phyloP scores from a whole-genome alignment of 2,113 vertebrate species.

The Megaleporinus macrocephalus region DNA sequence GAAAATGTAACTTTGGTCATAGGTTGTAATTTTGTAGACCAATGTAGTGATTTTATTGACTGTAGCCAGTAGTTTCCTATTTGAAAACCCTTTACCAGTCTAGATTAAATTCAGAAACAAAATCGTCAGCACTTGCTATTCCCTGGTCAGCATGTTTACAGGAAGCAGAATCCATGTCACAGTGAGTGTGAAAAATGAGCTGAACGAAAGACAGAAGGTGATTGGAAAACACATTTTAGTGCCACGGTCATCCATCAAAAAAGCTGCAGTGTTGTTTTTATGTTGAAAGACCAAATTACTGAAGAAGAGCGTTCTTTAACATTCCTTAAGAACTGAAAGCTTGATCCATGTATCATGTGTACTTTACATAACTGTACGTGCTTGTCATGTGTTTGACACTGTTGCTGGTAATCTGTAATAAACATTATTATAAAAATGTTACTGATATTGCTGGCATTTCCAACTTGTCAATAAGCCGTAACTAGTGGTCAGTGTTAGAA shows the following conservation, averaged over 20 bases:
- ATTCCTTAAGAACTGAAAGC: too few species aligned
- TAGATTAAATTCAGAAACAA: constrained; percentile 26
- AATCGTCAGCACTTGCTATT: constrained; percentile 15
- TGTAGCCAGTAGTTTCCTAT: constrained; percentile 18
- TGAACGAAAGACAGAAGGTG: not conserved
- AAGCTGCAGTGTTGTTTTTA: not conserved
- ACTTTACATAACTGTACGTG: not conserved
- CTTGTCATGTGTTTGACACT: not conserved
- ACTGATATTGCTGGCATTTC: not conserved
- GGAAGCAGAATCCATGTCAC: not conserved
- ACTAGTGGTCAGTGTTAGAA: too few species aligned
- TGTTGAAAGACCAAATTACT: not conserved
- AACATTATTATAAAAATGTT: not conserved
- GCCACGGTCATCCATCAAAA: not conserved
- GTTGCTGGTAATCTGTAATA: not conserved
- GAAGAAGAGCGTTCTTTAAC: too few species aligned
- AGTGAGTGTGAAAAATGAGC: not conserved
- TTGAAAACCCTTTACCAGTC: not conserved
- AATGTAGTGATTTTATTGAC: constrained; percentile 46
- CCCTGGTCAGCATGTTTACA: constrained; percentile 9
- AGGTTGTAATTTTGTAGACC: constrained; percentile 44
- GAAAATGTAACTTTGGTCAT: not conserved
- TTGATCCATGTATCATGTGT: too few species aligned
- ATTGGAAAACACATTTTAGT: not conserved
- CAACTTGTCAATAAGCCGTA: not conserved